phyloP scores from a whole-genome alignment of 2,797 vertebrate genomes.

The Coranthus polyacanthus region DNA sequence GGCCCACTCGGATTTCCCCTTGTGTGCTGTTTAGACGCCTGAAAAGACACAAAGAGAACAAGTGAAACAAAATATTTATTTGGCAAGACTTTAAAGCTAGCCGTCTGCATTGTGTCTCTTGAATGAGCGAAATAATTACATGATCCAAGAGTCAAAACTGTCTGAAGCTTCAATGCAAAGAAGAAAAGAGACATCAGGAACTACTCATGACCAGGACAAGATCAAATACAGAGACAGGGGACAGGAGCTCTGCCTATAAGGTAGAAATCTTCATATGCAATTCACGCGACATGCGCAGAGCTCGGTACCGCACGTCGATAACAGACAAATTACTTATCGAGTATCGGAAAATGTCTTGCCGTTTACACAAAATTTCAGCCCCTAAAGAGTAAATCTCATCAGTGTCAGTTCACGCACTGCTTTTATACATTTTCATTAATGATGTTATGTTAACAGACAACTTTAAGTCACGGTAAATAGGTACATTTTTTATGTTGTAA shows the following conservation, averaged over 20 bases:
- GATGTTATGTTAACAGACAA: no score
- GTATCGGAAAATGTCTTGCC: no score
- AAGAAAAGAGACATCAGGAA: conserved; percentile 5
- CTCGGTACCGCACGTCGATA: no score
- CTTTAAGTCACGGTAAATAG: no score
- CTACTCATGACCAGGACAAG: not conserved
- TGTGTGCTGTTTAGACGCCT: conserved; percentile 99
- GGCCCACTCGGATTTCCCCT: conserved; percentile 98
- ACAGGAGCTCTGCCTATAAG: not conserved
- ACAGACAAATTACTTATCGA: no score
- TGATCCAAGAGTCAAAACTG: conserved; percentile 13
- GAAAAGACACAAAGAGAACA: conserved; percentile 69
- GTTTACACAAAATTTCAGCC: no score
- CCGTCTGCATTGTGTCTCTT: conserved; percentile 5
- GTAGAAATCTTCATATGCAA: not conserved
- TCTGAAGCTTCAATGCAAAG: not conserved
- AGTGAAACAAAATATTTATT: conserved; percentile 58
- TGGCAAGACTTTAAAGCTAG: conserved; percentile 33
- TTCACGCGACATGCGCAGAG: no score
- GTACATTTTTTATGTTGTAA: no score
- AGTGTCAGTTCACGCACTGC: no score
- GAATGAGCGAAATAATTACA: conserved; percentile 19
- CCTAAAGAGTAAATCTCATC: no score
- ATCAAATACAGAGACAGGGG: not conserved
- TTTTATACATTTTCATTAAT: no score